Percentiles rank a stretch among this genome's conserved stretches.
phyloP scores from a whole-genome alignment of 2,113 vertebrate species.

The Morphnarchus princeps region DNA sequence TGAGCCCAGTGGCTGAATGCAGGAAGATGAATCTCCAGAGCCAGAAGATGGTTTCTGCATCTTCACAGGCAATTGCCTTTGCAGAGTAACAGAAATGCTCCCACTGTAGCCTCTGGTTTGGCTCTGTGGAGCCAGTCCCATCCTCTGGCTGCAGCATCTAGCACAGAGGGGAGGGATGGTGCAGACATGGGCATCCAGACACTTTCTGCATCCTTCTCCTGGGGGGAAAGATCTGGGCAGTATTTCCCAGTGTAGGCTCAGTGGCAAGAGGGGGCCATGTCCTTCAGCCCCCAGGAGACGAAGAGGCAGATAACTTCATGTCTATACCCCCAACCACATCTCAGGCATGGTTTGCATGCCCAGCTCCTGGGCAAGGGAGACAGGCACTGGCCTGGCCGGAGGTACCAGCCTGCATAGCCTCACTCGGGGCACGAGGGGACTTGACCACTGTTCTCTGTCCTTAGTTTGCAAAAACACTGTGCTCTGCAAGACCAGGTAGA shows the following conservation, averaged over 20 bases:
- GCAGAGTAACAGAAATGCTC: neutral
- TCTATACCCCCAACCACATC: neutral
- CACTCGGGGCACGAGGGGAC: fast-evolving
- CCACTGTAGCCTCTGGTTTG: neutral
- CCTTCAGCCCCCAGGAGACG: neutral
- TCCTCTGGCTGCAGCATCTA: neutral
- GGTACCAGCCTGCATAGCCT: neutral
- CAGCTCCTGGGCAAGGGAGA: neutral
- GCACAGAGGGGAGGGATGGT: neutral
- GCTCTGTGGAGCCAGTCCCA: neutral
- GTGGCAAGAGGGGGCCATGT: neutral
- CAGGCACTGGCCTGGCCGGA: neutral
- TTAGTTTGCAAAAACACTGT: neutral
- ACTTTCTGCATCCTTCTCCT: neutral
- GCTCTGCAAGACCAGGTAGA: neutral
- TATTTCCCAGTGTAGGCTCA: neutral
- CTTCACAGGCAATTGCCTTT: neutral
- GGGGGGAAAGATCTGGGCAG: neutral
- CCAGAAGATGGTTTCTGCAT: neutral
- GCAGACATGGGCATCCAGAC: neutral
- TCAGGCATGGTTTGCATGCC: neutral
- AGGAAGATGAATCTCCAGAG: neutral
- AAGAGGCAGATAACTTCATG: neutral
- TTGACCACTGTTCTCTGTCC: neutral
- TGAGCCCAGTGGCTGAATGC: neutral